Conservation (phyloP, 2,888 invertebrate species). For the Gnatocerus cornutus region DNA sequence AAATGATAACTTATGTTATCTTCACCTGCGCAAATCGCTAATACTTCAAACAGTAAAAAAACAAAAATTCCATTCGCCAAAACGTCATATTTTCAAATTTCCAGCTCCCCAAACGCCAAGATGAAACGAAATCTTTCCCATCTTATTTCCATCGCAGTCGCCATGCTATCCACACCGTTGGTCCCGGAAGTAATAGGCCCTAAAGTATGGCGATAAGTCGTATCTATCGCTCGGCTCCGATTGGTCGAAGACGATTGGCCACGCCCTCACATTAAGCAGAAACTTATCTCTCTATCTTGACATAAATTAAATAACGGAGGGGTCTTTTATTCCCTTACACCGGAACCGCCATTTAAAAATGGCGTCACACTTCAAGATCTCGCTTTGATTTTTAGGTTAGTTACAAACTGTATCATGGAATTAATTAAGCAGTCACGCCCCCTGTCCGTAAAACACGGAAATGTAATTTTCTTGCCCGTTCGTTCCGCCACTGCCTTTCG, state of each 20-base stretch:
- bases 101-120: not conserved
- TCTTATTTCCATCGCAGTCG: too few relatives aligned
- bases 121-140: too few relatives aligned
- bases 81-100: not conserved
- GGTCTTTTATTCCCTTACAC: conserved; percentile 16
- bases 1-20: too few relatives aligned
- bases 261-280: conserved; percentile 20
- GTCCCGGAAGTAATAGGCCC: conserved; percentile 22
- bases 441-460: conserved; percentile 2
- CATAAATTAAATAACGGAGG: conserved; percentile 24
- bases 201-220: conserved; percentile 30
- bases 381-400: not conserved
- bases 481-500: conserved; percentile 5
- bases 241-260: conserved; percentile 22
- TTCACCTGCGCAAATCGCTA: too few relatives aligned
- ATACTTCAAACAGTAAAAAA: too few relatives aligned
- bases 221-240: conserved; percentile 10
- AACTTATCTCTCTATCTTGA: conserved; percentile 21
- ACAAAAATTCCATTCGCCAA: too few relatives aligned
- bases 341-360: conserved; percentile 16
- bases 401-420: not conserved
- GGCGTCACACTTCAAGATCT: not conserved
- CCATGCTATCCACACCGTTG: conserved; percentile 11
- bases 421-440: conserved; percentile 2
- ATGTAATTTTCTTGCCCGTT: not conserved